phyloP scores from a whole-genome alignment of 2,797 vertebrate species.

The Gephyroberyx darwinii region DNA sequence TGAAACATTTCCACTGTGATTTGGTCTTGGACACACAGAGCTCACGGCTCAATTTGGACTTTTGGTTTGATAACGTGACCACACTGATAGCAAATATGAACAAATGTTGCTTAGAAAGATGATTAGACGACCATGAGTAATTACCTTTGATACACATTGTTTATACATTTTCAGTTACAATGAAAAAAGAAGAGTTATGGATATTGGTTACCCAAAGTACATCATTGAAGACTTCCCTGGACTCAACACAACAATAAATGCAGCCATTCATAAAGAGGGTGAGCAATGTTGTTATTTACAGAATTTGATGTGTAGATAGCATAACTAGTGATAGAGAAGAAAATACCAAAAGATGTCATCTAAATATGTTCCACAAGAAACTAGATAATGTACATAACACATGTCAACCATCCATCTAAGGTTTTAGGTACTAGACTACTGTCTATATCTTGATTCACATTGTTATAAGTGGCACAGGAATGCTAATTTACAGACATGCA shows the following conservation, averaged over 20 bases:
- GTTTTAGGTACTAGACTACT: no score
- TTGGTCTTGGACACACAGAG: conserved; percentile 32
- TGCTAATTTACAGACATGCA: conserved; percentile 26
- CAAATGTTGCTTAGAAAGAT: conserved; percentile 16
- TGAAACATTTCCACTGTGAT: conserved; percentile 1
- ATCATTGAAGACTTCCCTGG: conserved; percentile 80
- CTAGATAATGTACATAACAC: not conserved
- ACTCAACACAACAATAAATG: conserved; percentile 75
- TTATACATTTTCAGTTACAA: conserved; percentile 76
- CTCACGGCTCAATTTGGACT: conserved; percentile 5
- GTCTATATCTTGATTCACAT: no score
- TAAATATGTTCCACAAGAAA: conserved; percentile 3
- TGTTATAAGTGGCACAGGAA: conserved; percentile 43
- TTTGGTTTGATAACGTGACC: conserved; percentile 18
- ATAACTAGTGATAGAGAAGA: no score
- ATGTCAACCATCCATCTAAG: no score
- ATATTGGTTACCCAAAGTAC: conserved; percentile 76
- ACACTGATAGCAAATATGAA: not conserved
- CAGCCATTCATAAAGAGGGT: conserved; percentile 79
- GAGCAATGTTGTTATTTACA: conserved; percentile 24
- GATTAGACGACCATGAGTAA: conserved; percentile 1
- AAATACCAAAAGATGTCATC: not conserved
- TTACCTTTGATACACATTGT: conserved; percentile 5
- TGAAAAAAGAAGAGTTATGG: conserved; percentile 78
- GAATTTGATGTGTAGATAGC: no score